These are phyloP conservation scores for Aphelenchoides fujianensis DNA, from an alignment of 1,140 invertebrate genomes.

Conservation along the genomic window DNA sequence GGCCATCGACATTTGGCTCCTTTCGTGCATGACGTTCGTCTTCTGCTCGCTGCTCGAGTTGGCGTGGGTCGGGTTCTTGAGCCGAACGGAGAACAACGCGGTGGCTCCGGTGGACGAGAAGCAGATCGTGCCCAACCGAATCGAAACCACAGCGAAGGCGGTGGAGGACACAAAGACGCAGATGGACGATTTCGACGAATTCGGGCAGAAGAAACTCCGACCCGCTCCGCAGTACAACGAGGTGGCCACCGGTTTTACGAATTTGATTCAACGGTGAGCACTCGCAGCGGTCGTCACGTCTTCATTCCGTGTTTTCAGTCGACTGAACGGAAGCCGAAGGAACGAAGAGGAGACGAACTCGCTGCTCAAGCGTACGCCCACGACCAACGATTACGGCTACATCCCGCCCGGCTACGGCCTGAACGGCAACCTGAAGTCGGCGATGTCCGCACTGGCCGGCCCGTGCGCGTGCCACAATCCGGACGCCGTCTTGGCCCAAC, in stretches of 20 bases:
- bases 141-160: neutral
- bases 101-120: neutral
- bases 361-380: slow-evolving; percentile 16
- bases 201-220: slow-evolving; percentile 4
- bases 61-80: slow-evolving; percentile 58
- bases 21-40: slow-evolving; percentile 63
- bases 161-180: neutral
- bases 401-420: slow-evolving; percentile 58
- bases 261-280: slow-evolving; percentile 5
- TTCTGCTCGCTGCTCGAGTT: slow-evolving; percentile 60
- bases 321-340: slow-evolving; percentile 1
- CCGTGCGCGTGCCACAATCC: slow-evolving; percentile 42
- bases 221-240: slow-evolving; percentile 15
- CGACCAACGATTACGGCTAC: slow-evolving; percentile 60
- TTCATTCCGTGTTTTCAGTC: neutral
- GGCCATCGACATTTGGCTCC: slow-evolving; percentile 60
- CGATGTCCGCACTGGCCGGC: slow-evolving; percentile 34
- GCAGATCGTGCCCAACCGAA: neutral
- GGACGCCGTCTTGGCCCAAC: neutral
- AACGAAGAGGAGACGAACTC: slow-evolving; percentile 6
- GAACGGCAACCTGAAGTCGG: slow-evolving; percentile 44
- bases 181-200: slow-evolving; percentile 17
- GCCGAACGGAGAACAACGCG: slow-evolving; percentile 48
- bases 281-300: neutral
- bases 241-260: slow-evolving; percentile 3